These are phyloP conservation scores for Pharmacophagus antenor DNA, from an alignment of 2,888 invertebrate genomes.

Conservation along the genomic window DNA sequence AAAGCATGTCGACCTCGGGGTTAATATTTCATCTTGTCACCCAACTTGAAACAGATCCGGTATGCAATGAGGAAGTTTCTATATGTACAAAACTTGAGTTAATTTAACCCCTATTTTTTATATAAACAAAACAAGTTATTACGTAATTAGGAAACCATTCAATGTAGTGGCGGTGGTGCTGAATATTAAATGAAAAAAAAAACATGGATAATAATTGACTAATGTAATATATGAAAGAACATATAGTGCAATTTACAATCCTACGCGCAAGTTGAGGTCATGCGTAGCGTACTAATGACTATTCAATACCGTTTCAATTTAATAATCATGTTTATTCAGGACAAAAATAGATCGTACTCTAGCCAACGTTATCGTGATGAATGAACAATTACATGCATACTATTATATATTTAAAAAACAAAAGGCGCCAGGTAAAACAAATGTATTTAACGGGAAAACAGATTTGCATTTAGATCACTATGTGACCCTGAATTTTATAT, in stretches of 20 bases:
- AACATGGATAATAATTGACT: neutral
- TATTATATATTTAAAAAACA: neutral
- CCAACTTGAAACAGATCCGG: conserved; percentile 17
- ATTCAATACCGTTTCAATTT: conserved; percentile 44
- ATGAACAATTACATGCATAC: conserved; percentile 2
- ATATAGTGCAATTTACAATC: neutral
- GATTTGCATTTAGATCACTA: conserved; percentile 15
- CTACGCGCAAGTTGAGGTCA: neutral
- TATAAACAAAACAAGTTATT: neutral
- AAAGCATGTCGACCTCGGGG: conserved; percentile 16
- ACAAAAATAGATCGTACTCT: conserved; percentile 18
- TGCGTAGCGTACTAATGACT: conserved; percentile 43
- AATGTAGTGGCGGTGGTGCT: neutral
- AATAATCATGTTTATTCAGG: conserved; percentile 37
- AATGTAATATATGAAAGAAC: neutral
- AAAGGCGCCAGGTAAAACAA: neutral
- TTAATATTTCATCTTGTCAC: conserved; percentile 2
- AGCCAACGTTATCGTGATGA: neutral
- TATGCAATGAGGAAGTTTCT: conserved; percentile 16
- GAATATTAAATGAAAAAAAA: neutral
- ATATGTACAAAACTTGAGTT: neutral
- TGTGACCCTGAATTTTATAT: conserved; percentile 11
- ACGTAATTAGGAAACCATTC: neutral
- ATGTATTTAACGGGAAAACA: conserved; percentile 5
- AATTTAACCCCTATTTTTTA: neutral